Evolutionary conservation across 2,888 invertebrate genomes (phyloP).

Genomic region (Tipula unca): DNA sequence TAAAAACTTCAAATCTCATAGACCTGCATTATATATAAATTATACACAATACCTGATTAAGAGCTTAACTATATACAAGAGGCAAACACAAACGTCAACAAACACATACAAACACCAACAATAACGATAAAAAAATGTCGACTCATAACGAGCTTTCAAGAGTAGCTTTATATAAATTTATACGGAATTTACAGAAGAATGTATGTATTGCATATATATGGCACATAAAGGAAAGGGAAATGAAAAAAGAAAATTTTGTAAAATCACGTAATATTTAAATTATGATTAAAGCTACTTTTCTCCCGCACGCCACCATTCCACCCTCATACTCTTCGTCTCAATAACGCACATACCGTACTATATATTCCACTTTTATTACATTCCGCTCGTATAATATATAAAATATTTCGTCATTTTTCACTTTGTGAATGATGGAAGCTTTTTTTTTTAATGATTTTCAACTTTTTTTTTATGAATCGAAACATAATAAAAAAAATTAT

Average conservation of each 20-base stretch:
- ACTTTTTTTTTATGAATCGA: neutral
- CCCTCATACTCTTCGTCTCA: neutral
- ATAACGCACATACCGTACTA: neutral
- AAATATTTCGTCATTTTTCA: neutral
- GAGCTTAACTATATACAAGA: neutral
- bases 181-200: neutral
- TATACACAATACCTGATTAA: neutral
- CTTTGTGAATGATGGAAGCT: neutral
- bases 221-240: neutral
- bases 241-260: neutral
- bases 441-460: neutral
- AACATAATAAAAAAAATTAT: neutral
- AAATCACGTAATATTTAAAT: neutral
- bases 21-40: neutral
- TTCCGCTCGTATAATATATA: neutral
- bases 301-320: neutral
- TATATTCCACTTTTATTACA: neutral
- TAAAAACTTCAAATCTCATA: neutral
- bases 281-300: neutral
- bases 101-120: neutral
- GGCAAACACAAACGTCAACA: neutral
- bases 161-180: neutral
- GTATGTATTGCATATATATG: neutral
- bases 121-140: neutral
- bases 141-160: neutral